Evolutionary conservation across 2,113 vertebrate genomes (phyloP), one percentile per base, ranked within the genome.

Genomic region (Hippocampus zosterae): DNA sequence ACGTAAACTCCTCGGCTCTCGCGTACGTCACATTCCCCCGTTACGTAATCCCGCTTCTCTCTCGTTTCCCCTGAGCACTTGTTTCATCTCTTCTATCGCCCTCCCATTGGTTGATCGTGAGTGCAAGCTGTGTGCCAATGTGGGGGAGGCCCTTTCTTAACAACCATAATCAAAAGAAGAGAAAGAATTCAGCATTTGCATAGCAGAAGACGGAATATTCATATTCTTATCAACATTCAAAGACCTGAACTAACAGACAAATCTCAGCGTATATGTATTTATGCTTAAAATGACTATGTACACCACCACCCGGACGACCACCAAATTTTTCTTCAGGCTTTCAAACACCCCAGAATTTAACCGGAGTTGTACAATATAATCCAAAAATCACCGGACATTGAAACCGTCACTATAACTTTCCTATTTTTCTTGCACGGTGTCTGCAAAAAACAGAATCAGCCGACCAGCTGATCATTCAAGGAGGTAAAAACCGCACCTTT

Each of bases 31-130:
- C 69, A 29, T 73, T 73, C 78, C 85, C 86, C 74, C 77, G 78
- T 92, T 92, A 91, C 88, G 88, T 91, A 90, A 91, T 89, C 82
- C 3, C 55, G 74, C 59, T 64, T 71, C 71, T 72, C 74, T 53
- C 71, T 29, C 21, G 59, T 80, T 67, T 68, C 27, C 65, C 60
- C 44, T 66, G 64, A n/a, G 63, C 53, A 66, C 62, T 71, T 65
- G 69, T 71, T 78, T 70, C 37, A 75, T 71, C 72, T 50, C 27
- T 66, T 15, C 71, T 44, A 60, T 76, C 46, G 44, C 23, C 68
- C 48, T 69, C 67, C 59, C 33, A 73, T 79, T 83, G 71, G 74
- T 68, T 70, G 70, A 59, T 68, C 76, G 55, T 68, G 55, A 74
- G 66, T 59, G 23, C 63, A 65, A 73, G 63, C 40, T 69, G 62